A percentile compares a stretch with the other conserved stretches of the same genome.
Evolutionary conservation across 2,797 vertebrate species (phyloP).

Genomic region (Crocodylus rhombifer): DNA sequence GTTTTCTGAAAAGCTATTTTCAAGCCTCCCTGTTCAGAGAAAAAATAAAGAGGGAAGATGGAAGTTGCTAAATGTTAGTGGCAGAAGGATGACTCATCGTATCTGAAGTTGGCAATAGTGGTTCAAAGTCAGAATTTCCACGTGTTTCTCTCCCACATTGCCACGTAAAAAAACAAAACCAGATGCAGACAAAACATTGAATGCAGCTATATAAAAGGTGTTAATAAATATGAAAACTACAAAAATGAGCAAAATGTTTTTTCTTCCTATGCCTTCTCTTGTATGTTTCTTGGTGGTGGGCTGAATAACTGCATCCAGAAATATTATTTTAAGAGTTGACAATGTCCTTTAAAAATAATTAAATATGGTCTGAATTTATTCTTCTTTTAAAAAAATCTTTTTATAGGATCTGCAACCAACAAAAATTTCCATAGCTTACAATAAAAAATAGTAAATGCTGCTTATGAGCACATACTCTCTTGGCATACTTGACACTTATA

Average conservation of each 20-base stretch:
- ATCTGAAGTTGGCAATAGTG: background rate
- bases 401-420: background rate
- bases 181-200: background rate
- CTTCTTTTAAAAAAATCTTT: background rate
- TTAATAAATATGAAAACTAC: background rate
- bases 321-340: background rate
- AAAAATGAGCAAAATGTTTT: background rate
- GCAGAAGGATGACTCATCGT: background rate
- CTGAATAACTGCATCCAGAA: background rate
- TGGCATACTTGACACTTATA: background rate
- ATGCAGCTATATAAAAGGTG: background rate
- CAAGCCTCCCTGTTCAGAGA: background rate
- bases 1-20: conserved; percentile 6
- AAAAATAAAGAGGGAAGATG: background rate
- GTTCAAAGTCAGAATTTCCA: background rate
- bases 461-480: background rate
- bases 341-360: background rate
- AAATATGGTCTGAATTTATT: background rate
- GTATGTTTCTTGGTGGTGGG: background rate
- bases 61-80: background rate
- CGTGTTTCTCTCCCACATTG: background rate
- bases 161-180: background rate
- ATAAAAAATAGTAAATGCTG: background rate
- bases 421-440: background rate
- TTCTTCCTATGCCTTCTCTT: background rate